Evolutionary conservation across 2,113 vertebrate genomes (phyloP).

Genomic region (Tachysurus vachellii): DNA sequence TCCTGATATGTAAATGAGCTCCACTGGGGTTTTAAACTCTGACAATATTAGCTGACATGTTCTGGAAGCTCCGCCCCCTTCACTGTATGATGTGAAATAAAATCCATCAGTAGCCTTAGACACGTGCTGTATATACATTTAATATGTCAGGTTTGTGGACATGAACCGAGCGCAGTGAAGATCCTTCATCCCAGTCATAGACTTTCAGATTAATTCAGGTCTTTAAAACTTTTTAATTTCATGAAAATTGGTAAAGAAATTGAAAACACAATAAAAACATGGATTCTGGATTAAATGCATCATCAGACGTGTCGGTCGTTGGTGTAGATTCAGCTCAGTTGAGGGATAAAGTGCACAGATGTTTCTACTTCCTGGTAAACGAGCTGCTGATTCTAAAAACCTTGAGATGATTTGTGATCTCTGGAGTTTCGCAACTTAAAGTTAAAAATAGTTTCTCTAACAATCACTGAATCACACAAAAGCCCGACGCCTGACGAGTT

Average conservation of each 20-base stretch:
- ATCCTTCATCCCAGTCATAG: too few relatives aligned
- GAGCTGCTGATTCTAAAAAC: not conserved
- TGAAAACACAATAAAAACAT: not conserved
- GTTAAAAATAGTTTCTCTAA: not conserved
- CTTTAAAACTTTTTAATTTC: too few relatives aligned
- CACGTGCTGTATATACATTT: too few relatives aligned
- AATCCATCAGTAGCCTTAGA: too few relatives aligned
- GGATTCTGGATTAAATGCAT: not conserved
- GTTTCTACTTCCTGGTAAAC: not conserved
- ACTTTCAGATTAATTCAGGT: not conserved
- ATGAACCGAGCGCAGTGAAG: too few relatives aligned
- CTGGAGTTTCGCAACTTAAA: not conserved
- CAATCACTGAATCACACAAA: not conserved
- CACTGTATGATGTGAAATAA: too few relatives aligned
- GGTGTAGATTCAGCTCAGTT: not conserved
- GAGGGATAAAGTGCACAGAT: not conserved
- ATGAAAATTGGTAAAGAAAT: not conserved
- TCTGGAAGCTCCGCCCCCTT: too few relatives aligned
- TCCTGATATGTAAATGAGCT: not conserved
- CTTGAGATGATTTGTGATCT: not conserved
- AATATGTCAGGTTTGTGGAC: too few relatives aligned
- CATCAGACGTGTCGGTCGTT: not conserved
- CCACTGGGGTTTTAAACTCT: not conserved
- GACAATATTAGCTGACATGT: not conserved
- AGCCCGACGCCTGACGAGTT: not conserved